Percentiles rank a stretch among this genome's conserved stretches.
Evolutionary conservation across 1,140 invertebrate genomes (phyloP).

Genomic region (Paraescarpia echinospica): DNA sequence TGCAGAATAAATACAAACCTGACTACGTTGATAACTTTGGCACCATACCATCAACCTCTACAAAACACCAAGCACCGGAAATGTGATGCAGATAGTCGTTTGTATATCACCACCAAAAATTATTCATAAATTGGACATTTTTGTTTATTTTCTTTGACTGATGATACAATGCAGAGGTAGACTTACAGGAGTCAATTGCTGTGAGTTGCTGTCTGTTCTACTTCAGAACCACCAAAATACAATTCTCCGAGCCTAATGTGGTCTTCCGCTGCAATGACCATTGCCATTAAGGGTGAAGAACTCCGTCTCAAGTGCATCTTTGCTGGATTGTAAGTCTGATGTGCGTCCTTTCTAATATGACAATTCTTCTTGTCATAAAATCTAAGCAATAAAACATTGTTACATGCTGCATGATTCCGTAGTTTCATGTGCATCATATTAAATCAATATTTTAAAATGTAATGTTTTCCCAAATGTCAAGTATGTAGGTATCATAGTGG

Average conservation of each 20-base stretch:
- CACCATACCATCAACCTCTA: not conserved
- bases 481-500: not conserved
- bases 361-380: not conserved
- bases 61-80: not conserved
- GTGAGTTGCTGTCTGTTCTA: not conserved
- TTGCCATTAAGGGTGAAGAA: conserved; percentile 25
- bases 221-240: conserved; percentile 8
- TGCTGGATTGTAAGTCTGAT: conserved; percentile 28
- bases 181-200: not conserved
- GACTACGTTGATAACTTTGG: not conserved
- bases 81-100: too few species aligned
- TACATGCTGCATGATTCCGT: not conserved
- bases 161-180: not conserved
- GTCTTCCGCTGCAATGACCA: conserved; percentile 10
- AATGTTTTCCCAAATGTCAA: too few species aligned
- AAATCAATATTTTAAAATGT: not conserved
- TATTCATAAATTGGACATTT: too few species aligned
- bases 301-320: conserved; percentile 32
- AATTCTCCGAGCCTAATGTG: conserved; percentile 24
- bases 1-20: not conserved
- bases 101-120: too few species aligned
- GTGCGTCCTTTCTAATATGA: too few species aligned
- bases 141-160: not conserved
- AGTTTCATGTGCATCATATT: not conserved
- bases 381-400: not conserved